Base-by-base conservation (phyloP, 2,797 vertebrate species). In the Balearica regulorum region DNA sequence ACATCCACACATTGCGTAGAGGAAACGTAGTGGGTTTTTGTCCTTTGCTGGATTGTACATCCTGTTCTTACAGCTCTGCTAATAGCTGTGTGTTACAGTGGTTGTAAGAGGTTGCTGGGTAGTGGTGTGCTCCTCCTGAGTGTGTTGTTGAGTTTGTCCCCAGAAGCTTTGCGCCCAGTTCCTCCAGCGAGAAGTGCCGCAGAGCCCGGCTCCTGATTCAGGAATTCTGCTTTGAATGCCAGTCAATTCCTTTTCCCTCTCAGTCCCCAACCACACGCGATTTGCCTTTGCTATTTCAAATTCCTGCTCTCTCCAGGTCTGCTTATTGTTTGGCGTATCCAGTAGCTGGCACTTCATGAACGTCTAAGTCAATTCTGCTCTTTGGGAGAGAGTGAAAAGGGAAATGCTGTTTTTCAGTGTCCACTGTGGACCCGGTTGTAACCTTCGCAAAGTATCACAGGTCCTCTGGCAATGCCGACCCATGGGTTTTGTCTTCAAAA, bases 381-480 rank as follows among this genome's bases (percentile, higher is more conserved):
- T 79, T 61, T 49, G 26, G 18, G 9, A 73, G 53, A 19, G 3
- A 28, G 7, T 57, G 11, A 14, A 57, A 54, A 72, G 37, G 4
- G 10, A 60, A 69, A 65, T 11, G 5, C 6, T 72, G 2, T 64
- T 35, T 69, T 75, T 46, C 13, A 10, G 4, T 26, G 21, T 55
- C 21, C 16, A 16, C 3, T 44, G 19, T 55, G 19, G 19, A 18
- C 7, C 6, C 8, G 13, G 4, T 16, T 58, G 49, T 51, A 62
- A 13, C 28, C 3, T 17, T 70, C 0, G 0, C 21, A 10, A 5
- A 46, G 1, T 14, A 8, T 7, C 81, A 18, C 25, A 75, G 43
- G 12, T 65, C 17, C 17, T 77, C 21, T 73, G 60, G n/a, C 15
- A 68, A 9, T 49, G 43, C 4, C 49, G 78, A 48, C 4, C 2